Evolutionary conservation across 2,888 invertebrate genomes (phyloP).

Genomic region (Zygogramma bicolorata): DNA sequence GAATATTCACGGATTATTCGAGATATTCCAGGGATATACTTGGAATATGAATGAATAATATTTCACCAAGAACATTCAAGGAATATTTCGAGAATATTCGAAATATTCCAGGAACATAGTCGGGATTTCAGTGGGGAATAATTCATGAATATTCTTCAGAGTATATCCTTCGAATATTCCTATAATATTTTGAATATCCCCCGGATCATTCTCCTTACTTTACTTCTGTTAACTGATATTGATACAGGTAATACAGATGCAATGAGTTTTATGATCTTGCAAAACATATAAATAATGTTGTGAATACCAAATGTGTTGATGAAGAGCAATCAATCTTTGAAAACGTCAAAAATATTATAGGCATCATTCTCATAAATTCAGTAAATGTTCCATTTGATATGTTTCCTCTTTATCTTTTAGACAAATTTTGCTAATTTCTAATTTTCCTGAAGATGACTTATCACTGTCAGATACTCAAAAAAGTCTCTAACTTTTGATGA

Average conservation of each 20-base stretch:
- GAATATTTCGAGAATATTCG: no score
- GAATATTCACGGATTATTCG: not conserved
- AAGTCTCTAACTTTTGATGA: no score
- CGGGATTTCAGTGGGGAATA: no score
- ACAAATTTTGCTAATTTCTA: not conserved
- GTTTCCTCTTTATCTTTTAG: not conserved
- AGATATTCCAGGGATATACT: conserved; percentile 4
- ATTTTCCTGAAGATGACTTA: not conserved
- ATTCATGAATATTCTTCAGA: not conserved
- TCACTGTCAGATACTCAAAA: no score
- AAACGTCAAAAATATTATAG: no score
- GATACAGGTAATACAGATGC: not conserved
- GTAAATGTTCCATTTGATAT: not conserved
- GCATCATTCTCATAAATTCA: not conserved
- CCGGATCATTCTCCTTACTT: not conserved
- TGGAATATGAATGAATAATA: not conserved
- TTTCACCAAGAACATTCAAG: not conserved
- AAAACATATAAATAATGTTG: no score
- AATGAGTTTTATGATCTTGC: not conserved
- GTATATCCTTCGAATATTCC: not conserved
- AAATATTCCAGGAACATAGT: no score
- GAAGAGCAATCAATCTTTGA: no score
- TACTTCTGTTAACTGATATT: not conserved
- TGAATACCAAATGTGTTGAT: no score
- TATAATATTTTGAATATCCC: no score